Evolutionary conservation across 2,888 invertebrate genomes (phyloP), one percentile per base, ranked within the genome.

Genomic region (Catocala nupta): DNA sequence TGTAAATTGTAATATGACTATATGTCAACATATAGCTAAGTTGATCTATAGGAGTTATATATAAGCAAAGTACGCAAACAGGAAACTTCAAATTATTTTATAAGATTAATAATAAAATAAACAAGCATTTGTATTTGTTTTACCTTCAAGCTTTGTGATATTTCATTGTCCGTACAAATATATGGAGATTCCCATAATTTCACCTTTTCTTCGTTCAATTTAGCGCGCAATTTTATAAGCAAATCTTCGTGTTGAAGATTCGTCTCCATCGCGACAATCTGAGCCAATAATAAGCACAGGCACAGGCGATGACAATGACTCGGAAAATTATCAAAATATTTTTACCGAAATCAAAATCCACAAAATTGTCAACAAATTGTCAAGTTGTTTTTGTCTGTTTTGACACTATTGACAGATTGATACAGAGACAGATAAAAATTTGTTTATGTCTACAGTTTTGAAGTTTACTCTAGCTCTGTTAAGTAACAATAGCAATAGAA

Each of bases 131-230:
- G 12, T 44, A 13, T 60, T 9, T 13, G 43, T 55, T 54, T 67
- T 70, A 91, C 94, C 95, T 95, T 91, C 85, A 92, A 80, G 92
- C 85, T 86, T 89, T 90, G 92, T 13, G 95, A 91, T 36, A 85
- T 64, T 52, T 70, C 81, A 49, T 78, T 76, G 50, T 85, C 89
- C 5, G 81, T 61, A 4, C 86, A 84, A 54, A 95, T 95, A 83
- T 96, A 97, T 0, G 97, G 97, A 12, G 95, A 91, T 74, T 96
- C 93, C 97, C 98, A 98, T 63, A 98, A 87, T 83, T 97, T 97
- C 5, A 97, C 93, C 71, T 95, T 95, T 62, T 96, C 96, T 59
- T 93, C 90, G 73, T 97, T 96, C 43, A 98, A 88, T 78, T 95
- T 96, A 0, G 95, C 95, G 25, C 96, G 94, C 11, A 97, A 90